Evolutionary conservation across 2,113 vertebrate species (phyloP).

Genomic region (Montifringilla adamsi): DNA sequence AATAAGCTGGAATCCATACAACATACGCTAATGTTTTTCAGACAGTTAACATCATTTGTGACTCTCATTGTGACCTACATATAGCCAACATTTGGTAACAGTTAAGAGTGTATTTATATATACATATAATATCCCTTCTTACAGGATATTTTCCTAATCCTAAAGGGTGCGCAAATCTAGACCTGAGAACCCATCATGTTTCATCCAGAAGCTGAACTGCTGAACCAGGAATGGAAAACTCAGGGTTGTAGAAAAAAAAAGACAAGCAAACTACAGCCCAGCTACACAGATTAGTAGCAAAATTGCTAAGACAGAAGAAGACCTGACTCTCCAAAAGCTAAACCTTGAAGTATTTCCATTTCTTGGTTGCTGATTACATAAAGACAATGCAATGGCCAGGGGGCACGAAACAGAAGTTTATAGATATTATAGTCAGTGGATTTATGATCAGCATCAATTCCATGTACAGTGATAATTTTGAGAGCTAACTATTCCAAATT

Average conservation of each 20-base stretch:
- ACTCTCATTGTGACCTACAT: background rate
- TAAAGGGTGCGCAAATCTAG: background rate
- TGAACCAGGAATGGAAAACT: background rate
- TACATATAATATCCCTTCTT: background rate
- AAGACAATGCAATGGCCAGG: background rate
- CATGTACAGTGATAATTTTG: background rate
- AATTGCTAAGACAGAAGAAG: background rate
- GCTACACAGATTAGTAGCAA: background rate
- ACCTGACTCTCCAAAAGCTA: background rate
- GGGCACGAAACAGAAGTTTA: background rate
- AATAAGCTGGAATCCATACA: background rate
- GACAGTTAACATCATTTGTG: background rate
- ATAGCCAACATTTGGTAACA: slow-evolving; percentile 6
- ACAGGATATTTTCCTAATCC: background rate
- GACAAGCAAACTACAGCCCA: background rate
- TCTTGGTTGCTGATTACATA: background rate
- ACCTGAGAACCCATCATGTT: background rate
- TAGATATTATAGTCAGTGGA: background rate
- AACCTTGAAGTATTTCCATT: background rate
- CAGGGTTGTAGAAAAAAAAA: background rate
- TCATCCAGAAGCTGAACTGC: background rate
- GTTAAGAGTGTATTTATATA: background rate
- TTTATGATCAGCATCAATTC: background rate
- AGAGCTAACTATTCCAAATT: background rate
- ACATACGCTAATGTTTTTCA: background rate